These are phyloP conservation scores for Leptatherina wallacei DNA, from an alignment of 2,797 vertebrate genomes.

Conservation along the genomic window DNA sequence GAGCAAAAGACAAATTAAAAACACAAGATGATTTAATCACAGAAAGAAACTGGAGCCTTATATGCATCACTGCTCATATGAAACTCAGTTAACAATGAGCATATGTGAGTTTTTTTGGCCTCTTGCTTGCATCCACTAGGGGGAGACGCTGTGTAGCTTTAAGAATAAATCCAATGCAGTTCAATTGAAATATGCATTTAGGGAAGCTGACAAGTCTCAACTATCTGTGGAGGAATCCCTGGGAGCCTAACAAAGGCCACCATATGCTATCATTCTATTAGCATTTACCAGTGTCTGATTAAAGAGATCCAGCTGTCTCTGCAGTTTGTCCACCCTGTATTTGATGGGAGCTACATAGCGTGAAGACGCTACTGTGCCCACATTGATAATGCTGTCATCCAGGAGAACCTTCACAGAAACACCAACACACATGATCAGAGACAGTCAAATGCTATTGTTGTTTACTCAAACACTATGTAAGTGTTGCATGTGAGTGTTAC, in stretches of 20 bases:
- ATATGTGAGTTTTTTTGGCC: neutral
- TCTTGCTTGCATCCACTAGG: conserved; percentile 49
- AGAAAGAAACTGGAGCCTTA: neutral
- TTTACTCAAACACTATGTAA: neutral
- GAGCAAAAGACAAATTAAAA: neutral
- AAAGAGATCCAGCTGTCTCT: conserved; percentile 85
- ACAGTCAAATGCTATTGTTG: neutral
- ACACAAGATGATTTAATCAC: neutral
- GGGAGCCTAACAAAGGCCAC: conserved; percentile 12
- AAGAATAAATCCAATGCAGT: conserved; percentile 13
- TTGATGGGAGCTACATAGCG: conserved; percentile 86
- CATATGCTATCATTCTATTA: conserved; percentile 2
- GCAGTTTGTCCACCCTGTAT: conserved; percentile 83
- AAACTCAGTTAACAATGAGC: neutral
- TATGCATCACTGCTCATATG: neutral
- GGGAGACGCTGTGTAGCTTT: conserved; percentile 43
- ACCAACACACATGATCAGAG: conserved; percentile 9
- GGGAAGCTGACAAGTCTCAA: conserved; percentile 2
- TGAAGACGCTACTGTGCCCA: conserved; percentile 87
- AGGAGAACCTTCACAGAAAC: conserved; percentile 82
- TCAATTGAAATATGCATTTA: conserved; percentile 23
- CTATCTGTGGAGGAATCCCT: conserved; percentile 4
- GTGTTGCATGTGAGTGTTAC: neutral
- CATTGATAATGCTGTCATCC: conserved; percentile 88
- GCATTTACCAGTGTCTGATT: conserved; percentile 87